Base-by-base conservation (phyloP, 2,113 vertebrate species). In the Galeopterus variegatus region DNA sequence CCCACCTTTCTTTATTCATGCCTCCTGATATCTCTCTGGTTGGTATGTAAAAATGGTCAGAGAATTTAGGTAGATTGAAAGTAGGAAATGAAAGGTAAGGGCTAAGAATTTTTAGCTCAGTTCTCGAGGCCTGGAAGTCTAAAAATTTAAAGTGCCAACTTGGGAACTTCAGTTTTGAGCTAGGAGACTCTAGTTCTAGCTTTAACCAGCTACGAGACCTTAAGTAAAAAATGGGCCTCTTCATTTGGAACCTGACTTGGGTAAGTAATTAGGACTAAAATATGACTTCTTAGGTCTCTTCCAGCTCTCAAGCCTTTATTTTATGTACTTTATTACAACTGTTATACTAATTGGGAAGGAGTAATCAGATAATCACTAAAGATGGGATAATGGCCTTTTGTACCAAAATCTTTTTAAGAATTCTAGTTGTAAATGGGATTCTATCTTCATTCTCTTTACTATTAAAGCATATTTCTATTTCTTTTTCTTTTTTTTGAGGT, bases 351-450 rank as follows among this genome's bases (percentile, higher is more conserved):
- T 0, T 62, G n/a, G n/a, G 73, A 33, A 86, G 56, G 23, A 28
- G 26, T 64, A 64, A 62, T 52, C 45, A 95, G 62, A 95, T 19
- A n/a, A 70, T 31, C 93, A 90, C 45, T 62, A 81, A 86, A 92
- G n/a, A 69, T 41, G 80, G 33, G 23, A n/a, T 50, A 45, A 60
- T 58, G 15, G 73, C 33, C 56, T 82, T 11, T 11, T 56, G 21
- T 75, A 67, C 4, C 84, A 81, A 95, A 82, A 72, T n/a, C 77
- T 76, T 67, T 36, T 5, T 33, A 67, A 81, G 31, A 81, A 58
- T 77, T 94, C 86, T 73, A 75, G 14, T 33, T 92, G 17, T 88
- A 88, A 76, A 64, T 56, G 31, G 41, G 64, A 94, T 82, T 77
- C 41, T 19, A 62, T 77, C 36, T 56, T 4, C 21, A 52, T 26